phyloP scores from a whole-genome alignment of 2,797 vertebrate genomes.

The Phataginus tetradactyla region DNA sequence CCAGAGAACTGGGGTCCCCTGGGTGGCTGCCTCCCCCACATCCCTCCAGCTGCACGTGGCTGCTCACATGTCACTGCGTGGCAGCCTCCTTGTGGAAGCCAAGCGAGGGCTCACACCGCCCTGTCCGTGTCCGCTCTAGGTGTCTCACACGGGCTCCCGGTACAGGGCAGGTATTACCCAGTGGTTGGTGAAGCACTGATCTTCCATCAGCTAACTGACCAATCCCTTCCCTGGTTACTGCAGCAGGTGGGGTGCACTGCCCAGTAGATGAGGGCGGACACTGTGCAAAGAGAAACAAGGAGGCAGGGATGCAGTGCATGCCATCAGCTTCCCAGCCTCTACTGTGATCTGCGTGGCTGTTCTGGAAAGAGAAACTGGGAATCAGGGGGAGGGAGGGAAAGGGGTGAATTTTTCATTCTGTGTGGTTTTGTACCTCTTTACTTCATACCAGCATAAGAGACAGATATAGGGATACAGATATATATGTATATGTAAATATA shows the following conservation, averaged over 20 bases:
- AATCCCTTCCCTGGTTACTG: background rate
- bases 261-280: background rate
- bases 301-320: background rate
- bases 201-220: background rate
- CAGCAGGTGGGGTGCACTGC: background rate
- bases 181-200: background rate
- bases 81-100: too few relatives aligned
- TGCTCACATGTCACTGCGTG: background rate
- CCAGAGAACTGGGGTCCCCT: background rate
- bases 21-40: background rate
- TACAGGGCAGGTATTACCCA: background rate
- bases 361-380: background rate
- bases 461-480: background rate
- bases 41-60: rapidly evolving
- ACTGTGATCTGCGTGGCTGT: rapidly evolving
- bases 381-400: background rate
- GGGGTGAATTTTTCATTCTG: background rate
- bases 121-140: background rate
- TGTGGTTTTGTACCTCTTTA: background rate
- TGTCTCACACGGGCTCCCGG: background rate
- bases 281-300: background rate
- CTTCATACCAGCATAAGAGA: background rate
- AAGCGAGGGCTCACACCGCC: background rate
- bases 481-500: background rate
- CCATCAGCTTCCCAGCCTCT: background rate